Evolutionary conservation across 1,140 invertebrate species (phyloP), one percentile per base, ranked within the genome.

Genomic region (Onthophagus taurus): DNA sequence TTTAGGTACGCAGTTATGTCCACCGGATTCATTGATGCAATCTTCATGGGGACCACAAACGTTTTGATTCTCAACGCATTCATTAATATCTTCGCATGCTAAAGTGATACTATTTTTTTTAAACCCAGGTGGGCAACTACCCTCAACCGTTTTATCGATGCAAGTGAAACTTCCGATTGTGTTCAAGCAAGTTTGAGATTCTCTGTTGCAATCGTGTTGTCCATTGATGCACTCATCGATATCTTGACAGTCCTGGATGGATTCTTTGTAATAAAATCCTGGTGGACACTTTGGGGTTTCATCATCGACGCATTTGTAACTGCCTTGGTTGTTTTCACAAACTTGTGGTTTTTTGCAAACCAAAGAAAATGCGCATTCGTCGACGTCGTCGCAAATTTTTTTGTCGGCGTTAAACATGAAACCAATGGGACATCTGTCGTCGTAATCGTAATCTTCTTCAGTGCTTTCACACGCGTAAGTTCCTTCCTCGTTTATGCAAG

Each of bases 1-100:
- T n/a, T 36, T 36, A 9, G 34, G 16, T 11, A 65, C 65, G 54
- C 86, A 89, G 38, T 74, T 74, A 51, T 84, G 86, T 30, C 79
- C 74, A 1, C 85, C 86, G 2, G 72, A 67, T 23, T 80, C 74
- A 59, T 90, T 89, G 0, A 79, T 61, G 55, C 86, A 89, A 2
- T 72, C 59, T 39, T 77, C 71, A 51, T 76, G 71, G 4, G 75
- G 66, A 29, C 67, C 69, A 54, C 83, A 87, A 0, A 74, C 66
- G 21, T 75, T 72, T n/a, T 71, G 59, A 24, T 69, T 66, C 34
- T 78, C 74, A 12, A 68, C 61, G 58, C 86, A 90, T 62, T 90
- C 85, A 49, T 89, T 70, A 16, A 87, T 75, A 68, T 90, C 87
- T 58, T 68, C 49, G 50, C 75, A 76, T 2, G 64, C 67, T 45